Evolutionary conservation across 2,888 invertebrate species (phyloP), one percentile per base, ranked within the genome.

Genomic region (Serripes groenlandicus): DNA sequence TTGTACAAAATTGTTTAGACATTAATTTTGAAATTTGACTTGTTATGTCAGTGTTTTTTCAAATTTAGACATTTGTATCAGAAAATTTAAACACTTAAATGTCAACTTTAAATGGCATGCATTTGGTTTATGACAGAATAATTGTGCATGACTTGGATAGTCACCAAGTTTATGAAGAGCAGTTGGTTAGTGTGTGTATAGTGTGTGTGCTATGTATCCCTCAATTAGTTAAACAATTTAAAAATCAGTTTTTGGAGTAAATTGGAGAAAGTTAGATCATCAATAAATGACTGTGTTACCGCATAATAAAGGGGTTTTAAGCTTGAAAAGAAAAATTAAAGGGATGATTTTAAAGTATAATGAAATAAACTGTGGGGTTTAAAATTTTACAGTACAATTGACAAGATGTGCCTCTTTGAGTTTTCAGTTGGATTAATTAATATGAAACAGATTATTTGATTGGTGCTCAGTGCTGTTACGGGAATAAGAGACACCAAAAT

Each of bases 51-150:
- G 42, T 26, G 42, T 28, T 66, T 66, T 37, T 42, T 35, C 18
- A 66, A 66, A 64, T 66, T 66, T 23, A 42, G 21, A 21, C 34
- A 23, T 15, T 21, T 5, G 23, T 37, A 23, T 30, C 28, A 62
- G 18, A 62, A 62, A 28, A 62, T 30, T 30, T 30, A 62, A 62
- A 32, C 26, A 32, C 18, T n/a, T 28, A 42, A 42, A 35, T 66
- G 66, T 66, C 35, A 66, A 26, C 42, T 37, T 66, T 23, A 66
- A 66, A 66, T 66, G 66, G 37, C 66, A 66, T 9, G 15, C 42
- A 37, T 66, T 15, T 28, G 42, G 37, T 56, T 62, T 42, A 2
- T 66, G 66, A 66, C 66, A 42, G 26, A 26, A 42, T 66, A 66
- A 66, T 42, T 26, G 21, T 21, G 28, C 32, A 42, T 23, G n/a